A percentile compares a stretch with the other conserved stretches of the same genome.
phyloP scores from a whole-genome alignment of 2,113 vertebrate species.

The Lophochroa leadbeateri region DNA sequence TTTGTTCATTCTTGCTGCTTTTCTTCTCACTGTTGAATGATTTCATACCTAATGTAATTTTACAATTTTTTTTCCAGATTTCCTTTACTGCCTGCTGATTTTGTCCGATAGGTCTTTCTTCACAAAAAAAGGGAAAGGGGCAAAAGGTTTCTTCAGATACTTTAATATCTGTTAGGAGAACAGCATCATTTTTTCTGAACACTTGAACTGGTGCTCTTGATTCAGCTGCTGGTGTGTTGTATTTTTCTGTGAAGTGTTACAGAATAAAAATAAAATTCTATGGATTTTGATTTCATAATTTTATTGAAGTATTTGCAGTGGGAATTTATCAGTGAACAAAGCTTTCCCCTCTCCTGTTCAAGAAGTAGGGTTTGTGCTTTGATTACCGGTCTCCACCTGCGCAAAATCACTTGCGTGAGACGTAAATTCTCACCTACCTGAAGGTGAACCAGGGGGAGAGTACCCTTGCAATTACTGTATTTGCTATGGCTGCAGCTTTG shows the following conservation, averaged over 20 bases:
- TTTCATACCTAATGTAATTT: background rate
- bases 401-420: background rate
- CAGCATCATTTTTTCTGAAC: background rate
- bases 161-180: background rate
- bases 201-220: background rate
- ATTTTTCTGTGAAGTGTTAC: background rate
- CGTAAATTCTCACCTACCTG: background rate
- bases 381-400: background rate
- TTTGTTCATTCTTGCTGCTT: background rate
- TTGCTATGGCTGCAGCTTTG: background rate
- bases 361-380: background rate
- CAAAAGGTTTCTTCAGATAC: background rate
- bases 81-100: background rate
- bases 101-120: background rate
- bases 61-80: background rate
- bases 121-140: background rate
- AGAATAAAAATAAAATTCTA: background rate
- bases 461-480: background rate
- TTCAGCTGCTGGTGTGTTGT: background rate
- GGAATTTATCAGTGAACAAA: background rate
- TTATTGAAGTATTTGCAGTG: background rate
- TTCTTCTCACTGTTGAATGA: background rate
- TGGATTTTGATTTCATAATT: background rate
- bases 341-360: background rate
- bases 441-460: background rate